Evolutionary conservation across 2,888 invertebrate genomes (phyloP).

Genomic region (Rhogogaster chlorosoma): DNA sequence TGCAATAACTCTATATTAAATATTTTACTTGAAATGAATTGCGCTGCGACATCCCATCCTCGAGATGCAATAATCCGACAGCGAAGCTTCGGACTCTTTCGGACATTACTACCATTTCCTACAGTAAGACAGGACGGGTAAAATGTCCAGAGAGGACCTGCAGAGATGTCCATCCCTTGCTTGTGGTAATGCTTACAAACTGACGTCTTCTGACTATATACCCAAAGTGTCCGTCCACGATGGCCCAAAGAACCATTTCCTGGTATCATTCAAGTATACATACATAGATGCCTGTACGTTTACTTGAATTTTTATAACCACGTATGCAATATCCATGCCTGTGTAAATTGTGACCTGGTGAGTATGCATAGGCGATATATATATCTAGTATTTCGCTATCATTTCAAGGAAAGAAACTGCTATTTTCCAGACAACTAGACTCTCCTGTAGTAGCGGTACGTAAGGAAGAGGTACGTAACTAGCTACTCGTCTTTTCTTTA

Average conservation of each 20-base stretch:
- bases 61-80: neutral
- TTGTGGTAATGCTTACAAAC: conserved; percentile 28
- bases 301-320: conserved; percentile 9
- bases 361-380: neutral
- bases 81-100: neutral
- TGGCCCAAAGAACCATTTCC: neutral
- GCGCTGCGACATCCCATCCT: neutral
- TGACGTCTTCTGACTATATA: conserved; percentile 25
- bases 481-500: conserved; percentile 19
- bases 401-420: conserved; percentile 34
- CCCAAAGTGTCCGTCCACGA: neutral
- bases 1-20: neutral
- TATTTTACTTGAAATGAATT: neutral
- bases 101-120: neutral
- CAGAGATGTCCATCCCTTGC: neutral
- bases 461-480: neutral
- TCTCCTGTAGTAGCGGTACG: neutral
- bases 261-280: neutral
- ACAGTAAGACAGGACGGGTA: neutral
- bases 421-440: conserved; percentile 37
- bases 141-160: neutral
- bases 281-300: neutral
- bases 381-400: conserved; percentile 19
- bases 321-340: neutral
- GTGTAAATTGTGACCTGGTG: conserved; percentile 8